These are phyloP conservation scores for Oxygymnocypris stewartii DNA, from an alignment of 2,113 vertebrate species.

Conservation along the genomic window DNA sequence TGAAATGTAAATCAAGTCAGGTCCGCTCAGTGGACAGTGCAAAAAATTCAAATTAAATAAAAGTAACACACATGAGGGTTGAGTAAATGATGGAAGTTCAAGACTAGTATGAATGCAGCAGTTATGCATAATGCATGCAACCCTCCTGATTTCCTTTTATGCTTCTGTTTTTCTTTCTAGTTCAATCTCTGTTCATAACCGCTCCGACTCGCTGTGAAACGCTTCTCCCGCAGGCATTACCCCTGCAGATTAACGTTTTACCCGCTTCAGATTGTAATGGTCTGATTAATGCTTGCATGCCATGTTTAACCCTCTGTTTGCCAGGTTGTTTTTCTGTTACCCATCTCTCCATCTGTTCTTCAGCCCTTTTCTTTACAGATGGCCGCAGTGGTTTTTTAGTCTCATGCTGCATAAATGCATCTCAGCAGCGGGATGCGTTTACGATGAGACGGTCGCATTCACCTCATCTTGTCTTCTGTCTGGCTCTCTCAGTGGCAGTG, in stretches of 20 bases:
- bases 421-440: slow-evolving; percentile 70
- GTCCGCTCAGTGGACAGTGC: no score
- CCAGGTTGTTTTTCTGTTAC: slow-evolving; percentile 26
- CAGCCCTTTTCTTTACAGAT: slow-evolving; percentile 63
- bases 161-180: not conserved
- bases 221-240: slow-evolving; percentile 13
- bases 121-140: not conserved
- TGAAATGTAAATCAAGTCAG: no score
- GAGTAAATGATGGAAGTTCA: not conserved
- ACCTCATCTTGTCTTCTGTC: slow-evolving; percentile 42
- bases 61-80: not conserved
- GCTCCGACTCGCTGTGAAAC: not conserved
- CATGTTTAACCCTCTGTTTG: slow-evolving; percentile 34
- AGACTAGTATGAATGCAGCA: not conserved
- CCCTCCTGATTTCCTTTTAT: not conserved
- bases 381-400: slow-evolving; percentile 60
- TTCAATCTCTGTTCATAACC: not conserved
- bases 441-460: slow-evolving; percentile 57
- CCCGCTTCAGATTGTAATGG: slow-evolving; percentile 35
- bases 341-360: slow-evolving; percentile 41
- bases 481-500: slow-evolving; percentile 58
- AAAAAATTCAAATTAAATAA: no score
- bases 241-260: not conserved
- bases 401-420: slow-evolving; percentile 72
- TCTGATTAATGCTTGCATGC: slow-evolving; percentile 56